These are phyloP conservation scores for Patella caerulea DNA, from an alignment of 2,888 invertebrate species.

Conservation along the genomic window DNA sequence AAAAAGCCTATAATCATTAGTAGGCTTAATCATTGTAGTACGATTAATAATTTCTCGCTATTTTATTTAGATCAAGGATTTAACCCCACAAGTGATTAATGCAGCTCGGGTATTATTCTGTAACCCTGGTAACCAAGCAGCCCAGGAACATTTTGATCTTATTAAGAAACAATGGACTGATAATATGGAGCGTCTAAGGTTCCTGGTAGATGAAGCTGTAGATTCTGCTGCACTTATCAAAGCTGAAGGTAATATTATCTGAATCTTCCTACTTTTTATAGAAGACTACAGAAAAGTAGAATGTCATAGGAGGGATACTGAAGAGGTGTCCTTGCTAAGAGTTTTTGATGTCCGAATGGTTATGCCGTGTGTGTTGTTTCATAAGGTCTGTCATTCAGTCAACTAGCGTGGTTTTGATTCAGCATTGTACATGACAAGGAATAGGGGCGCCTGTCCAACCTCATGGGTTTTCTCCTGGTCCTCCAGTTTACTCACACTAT, in stretches of 20 bases:
- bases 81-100: constrained; percentile 95
- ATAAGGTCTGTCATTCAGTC: too few relatives aligned
- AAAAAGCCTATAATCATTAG: too few relatives aligned
- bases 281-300: not conserved
- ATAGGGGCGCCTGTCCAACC: too few relatives aligned
- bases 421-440: too few relatives aligned
- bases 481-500: too few relatives aligned
- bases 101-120: constrained; percentile 96
- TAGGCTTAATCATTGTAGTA: not conserved
- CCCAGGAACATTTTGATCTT: constrained; percentile 97
- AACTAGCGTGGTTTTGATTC: too few relatives aligned
- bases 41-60: not conserved
- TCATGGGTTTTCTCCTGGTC: too few relatives aligned
- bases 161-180: constrained; percentile 93
- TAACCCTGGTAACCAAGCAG: constrained; percentile 91
- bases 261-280: not conserved
- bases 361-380: too few relatives aligned
- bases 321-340: too few relatives aligned
- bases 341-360: too few relatives aligned
- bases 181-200: constrained; percentile 87
- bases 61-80: constrained; percentile 82
- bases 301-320: not conserved
- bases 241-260: constrained; percentile 80
- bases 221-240: constrained; percentile 95
- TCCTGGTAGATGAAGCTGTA: constrained; percentile 96